Evolutionary conservation across 2,113 vertebrate genomes (phyloP).

Genomic region (Vimba vimba): DNA sequence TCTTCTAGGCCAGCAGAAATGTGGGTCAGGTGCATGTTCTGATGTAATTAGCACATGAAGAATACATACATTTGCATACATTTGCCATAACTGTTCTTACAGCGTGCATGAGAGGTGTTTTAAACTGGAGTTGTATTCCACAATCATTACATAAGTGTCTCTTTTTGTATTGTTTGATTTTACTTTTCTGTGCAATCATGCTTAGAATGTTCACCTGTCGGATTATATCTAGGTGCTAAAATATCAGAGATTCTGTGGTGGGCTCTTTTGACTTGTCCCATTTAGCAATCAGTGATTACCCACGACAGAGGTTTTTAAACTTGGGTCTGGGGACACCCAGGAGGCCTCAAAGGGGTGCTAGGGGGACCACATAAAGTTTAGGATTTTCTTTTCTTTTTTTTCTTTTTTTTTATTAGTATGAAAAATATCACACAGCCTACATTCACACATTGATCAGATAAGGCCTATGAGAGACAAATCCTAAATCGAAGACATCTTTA

Average conservation of each 20-base stretch:
- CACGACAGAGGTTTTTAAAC: background rate
- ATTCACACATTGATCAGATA: too few species aligned
- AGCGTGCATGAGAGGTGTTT: background rate
- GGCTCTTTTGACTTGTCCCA: background rate
- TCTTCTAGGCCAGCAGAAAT: background rate
- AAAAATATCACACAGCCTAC: too few species aligned
- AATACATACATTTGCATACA: background rate
- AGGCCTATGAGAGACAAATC: too few species aligned
- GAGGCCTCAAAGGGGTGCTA: too few species aligned
- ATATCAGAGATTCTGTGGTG: background rate
- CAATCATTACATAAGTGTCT: background rate
- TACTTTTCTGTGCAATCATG: background rate
- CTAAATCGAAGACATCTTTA: background rate
- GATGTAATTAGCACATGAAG: background rate
- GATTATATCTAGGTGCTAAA: background rate
- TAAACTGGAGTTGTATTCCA: background rate
- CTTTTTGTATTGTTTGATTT: background rate
- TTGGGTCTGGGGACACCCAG: too few species aligned
- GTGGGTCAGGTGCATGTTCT: conserved; percentile 1
- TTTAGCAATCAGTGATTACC: background rate
- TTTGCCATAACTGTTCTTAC: background rate
- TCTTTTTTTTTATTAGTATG: too few species aligned
- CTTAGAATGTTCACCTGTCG: background rate
- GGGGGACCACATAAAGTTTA: too few species aligned
- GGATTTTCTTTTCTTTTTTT: too few species aligned